A percentile compares a stretch with the other conserved stretches of the same genome.
Evolutionary conservation across 2,113 vertebrate genomes (phyloP).

Genomic region (Hiodon tergisus): DNA sequence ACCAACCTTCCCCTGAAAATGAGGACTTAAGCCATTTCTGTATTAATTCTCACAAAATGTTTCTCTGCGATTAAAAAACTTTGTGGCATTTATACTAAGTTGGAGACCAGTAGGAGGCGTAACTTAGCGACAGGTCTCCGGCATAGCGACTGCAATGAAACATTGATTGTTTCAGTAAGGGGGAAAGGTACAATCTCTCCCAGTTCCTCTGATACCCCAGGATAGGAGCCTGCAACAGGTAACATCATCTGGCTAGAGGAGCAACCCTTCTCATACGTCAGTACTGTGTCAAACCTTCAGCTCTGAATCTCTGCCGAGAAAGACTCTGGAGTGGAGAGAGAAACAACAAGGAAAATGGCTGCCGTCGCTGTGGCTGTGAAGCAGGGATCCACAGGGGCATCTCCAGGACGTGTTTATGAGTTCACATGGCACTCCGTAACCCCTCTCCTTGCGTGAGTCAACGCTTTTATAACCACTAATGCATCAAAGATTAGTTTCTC

Average conservation of each 20-base stretch:
- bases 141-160: too few relatives aligned
- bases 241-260: too few relatives aligned
- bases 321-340: not conserved
- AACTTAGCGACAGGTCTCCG: too few relatives aligned
- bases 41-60: not conserved
- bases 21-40: too few relatives aligned
- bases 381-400: conserved; percentile 36
- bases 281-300: too few relatives aligned
- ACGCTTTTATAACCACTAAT: conserved; percentile 37
- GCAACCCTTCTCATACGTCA: not conserved
- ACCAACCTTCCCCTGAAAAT: not conserved
- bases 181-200: too few relatives aligned
- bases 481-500: conserved; percentile 29
- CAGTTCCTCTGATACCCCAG: too few relatives aligned
- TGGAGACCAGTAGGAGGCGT: too few relatives aligned
- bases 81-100: too few relatives aligned
- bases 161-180: too few relatives aligned
- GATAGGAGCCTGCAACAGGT: too few relatives aligned
- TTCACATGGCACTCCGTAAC: conserved; percentile 39
- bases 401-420: conserved; percentile 42
- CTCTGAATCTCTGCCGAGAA: too few relatives aligned
- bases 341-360: not conserved
- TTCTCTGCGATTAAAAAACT: not conserved
- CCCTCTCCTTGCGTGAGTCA: conserved; percentile 23
- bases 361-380: not conserved